Evolutionary conservation across 92 coral and sea anemone species (phyloP), one percentile per base, ranked within the genome.

Genomic region (Heteractis magnifica): DNA sequence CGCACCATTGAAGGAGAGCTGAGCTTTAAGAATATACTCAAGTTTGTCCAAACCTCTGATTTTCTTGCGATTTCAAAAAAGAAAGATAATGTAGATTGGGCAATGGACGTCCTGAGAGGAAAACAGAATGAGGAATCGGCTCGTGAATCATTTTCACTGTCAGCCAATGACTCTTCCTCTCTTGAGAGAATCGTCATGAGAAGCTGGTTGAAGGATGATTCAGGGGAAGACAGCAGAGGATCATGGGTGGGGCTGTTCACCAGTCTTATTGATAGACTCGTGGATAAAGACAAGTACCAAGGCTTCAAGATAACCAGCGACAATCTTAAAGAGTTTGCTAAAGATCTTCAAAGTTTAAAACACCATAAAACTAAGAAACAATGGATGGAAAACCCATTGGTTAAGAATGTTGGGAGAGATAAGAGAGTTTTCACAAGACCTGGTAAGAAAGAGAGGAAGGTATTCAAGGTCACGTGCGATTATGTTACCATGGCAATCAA

Each of bases 1-100:
- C 21, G 73, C 7, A 68, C 73, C 10, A 68, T 68, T 68, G 73
- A 68, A 68, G 73, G 73, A 68, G 44, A 68, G 73, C 44, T 68
- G n/a, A 23, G 14, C 48, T 7, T 23, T 0, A 68, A 68, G 49
- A 68, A 68, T 68, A 23, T 68, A 68, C 49, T 68, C 11, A 20
- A 8, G 73, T 68, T 68, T 68, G 21, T 68, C 48, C 73, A 68
- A 68, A 68, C 44, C 8, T 13, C 14, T 9, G 73, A 68, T 13
- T 23, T 68, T 68, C 14, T 44, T 21, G 73, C 73, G 9, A 23
- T 44, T 68, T 6, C 73, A 21, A 68, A 68, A 13, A 2, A 21
- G 12, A 8, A 7, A 8, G 73, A 68, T 12, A 44, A 68, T 3
- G 49, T 15, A 5, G 71, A n/a, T 21, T 64, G 7, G 71, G 71